These are phyloP conservation scores for Crematogaster levior DNA, from an alignment of 2,888 invertebrate genomes.

Conservation along the genomic window DNA sequence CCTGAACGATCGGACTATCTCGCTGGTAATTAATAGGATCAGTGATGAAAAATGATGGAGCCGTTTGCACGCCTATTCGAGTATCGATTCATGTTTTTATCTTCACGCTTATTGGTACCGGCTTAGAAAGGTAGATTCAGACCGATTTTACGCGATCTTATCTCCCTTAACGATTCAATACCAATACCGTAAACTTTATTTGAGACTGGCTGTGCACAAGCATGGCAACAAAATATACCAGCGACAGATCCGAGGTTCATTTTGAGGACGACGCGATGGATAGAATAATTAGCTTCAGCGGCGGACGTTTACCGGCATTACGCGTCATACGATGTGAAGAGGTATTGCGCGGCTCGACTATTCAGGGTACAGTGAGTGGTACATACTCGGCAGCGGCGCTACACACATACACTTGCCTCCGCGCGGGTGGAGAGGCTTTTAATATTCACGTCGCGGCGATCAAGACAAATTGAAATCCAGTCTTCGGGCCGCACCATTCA, in stretches of 20 bases:
- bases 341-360: slow-evolving; percentile 30
- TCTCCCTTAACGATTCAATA: slow-evolving; percentile 35
- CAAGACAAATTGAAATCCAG: slow-evolving; percentile 84
- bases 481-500: slow-evolving; percentile 64
- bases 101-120: neutral
- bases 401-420: neutral
- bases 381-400: slow-evolving; percentile 14
- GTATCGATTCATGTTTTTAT: slow-evolving; percentile 8
- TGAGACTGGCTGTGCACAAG: neutral
- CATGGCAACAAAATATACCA: neutral
- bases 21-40: slow-evolving; percentile 83
- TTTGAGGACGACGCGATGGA: slow-evolving; percentile 18
- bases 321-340: slow-evolving; percentile 22
- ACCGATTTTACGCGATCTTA: slow-evolving; percentile 33
- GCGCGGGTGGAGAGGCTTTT: slow-evolving; percentile 63
- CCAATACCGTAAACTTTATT: neutral
- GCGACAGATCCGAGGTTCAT: slow-evolving; percentile 18
- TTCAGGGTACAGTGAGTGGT: slow-evolving; percentile 37
- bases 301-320: slow-evolving; percentile 43
- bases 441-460: slow-evolving; percentile 83
- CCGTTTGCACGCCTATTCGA: slow-evolving; percentile 31
- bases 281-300: slow-evolving; percentile 45
- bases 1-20: slow-evolving; percentile 80
- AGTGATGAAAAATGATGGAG: slow-evolving; percentile 78
- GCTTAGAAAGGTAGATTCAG: slow-evolving; percentile 4